Evolutionary conservation across 1,140 invertebrate genomes (phyloP), one percentile per base, ranked within the genome.

Genomic region (Aphis gossypii): DNA sequence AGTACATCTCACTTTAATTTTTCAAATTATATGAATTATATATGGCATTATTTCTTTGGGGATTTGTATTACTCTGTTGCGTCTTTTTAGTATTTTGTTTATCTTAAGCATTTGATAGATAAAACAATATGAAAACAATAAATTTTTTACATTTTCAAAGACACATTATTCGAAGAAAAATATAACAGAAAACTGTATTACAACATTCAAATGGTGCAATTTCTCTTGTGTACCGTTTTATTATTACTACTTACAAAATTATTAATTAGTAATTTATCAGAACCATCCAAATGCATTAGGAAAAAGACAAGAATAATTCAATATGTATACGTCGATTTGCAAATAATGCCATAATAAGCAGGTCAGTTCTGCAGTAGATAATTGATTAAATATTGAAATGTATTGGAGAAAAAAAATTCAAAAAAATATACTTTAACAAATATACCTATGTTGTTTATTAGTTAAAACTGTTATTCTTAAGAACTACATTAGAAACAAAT

Each of bases 11-110:
- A 76, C n/a, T 20, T n/a, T 18, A 76, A 76, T 76, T 76, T 76
- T 76, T 76, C 5, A n/a, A 76, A 76, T n/a, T 76, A n/a, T 76
- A 76, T 76, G n/a, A 76, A n/a, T n/a, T 76, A n/a, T 76, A n/a
- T 76, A 76, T n/a, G n/a, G 5, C 30, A n/a, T n/a, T 18, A 76
- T n/a, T 30, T 76, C 60, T 76, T 76, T n/a, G 5, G 60, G 30
- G 14, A 76, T 18, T 76, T 76, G 14, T 76, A 76, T n/a, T 76
- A 76, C 60, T n/a, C 4, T n/a, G n/a, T 76, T n/a, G 14, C 30
- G 11, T 76, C 60, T 76, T 14, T 35, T 76, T n/a, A n/a, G n/a
- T 76, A 76, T 18, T 76, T 76, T 76, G 25, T 76, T n/a, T 76
- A 76, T 76, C 60, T 76, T n/a, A n/a, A 76, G 60, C 11, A 18